These are phyloP conservation scores for Ganaspis sp. DNA, from an alignment of 1,140 invertebrate species.

Conservation along the genomic window DNA sequence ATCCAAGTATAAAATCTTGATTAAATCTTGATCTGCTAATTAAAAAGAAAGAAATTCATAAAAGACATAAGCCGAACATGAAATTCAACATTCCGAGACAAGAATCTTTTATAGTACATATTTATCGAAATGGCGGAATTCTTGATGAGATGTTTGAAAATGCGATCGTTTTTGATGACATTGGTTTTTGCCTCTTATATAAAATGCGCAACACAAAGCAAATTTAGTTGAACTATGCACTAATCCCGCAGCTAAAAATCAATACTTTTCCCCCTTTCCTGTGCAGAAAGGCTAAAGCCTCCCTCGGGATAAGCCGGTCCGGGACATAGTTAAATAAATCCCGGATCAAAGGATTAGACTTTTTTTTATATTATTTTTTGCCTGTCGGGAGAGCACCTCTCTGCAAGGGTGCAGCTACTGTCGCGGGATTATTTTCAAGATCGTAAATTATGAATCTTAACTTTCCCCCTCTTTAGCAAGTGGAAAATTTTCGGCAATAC, in stretches of 20 bases:
- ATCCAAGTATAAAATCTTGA: too few species aligned
- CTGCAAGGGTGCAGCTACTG: slow-evolving; percentile 43
- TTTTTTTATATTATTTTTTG: slow-evolving; percentile 62
- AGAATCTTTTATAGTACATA: not conserved
- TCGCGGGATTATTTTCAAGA: slow-evolving; percentile 66
- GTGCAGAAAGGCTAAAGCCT: slow-evolving; percentile 66
- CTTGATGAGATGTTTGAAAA: slow-evolving; percentile 38
- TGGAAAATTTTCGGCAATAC: slow-evolving; percentile 63
- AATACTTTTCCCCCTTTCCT: slow-evolving; percentile 72
- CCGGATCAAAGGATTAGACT: slow-evolving; percentile 75
- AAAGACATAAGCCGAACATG: too few species aligned
- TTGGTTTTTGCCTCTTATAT: slow-evolving; percentile 56
- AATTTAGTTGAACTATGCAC: slow-evolving; percentile 68
- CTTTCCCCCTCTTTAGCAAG: slow-evolving; percentile 49
- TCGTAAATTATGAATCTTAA: slow-evolving; percentile 74
- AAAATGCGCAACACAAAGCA: slow-evolving; percentile 54
- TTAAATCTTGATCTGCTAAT: too few species aligned
- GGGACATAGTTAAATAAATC: slow-evolving; percentile 77
- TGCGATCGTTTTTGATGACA: too few species aligned
- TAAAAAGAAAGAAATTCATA: too few species aligned
- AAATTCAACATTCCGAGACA: not conserved
- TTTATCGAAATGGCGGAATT: not conserved
- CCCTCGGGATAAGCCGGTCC: slow-evolving; percentile 75
- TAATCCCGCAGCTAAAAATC: slow-evolving; percentile 77
- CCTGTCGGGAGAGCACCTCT: slow-evolving; percentile 1